Conservation (phyloP, 2,888 invertebrate genomes). For the Dilophus febrilis region DNA sequence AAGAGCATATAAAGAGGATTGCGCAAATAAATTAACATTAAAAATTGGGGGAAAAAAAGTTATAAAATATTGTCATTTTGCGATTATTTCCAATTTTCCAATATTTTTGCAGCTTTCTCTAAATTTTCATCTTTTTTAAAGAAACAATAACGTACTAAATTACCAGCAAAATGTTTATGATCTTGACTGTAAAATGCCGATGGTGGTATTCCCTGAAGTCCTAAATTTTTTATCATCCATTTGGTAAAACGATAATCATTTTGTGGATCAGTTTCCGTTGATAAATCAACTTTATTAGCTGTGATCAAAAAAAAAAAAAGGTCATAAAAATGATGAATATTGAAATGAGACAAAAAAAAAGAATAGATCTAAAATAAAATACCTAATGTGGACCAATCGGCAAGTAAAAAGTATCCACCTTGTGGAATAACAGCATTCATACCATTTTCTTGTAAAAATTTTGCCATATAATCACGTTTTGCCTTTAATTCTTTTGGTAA, state of each 20-base stretch:
- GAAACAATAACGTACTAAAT: slow-evolving; percentile 84
- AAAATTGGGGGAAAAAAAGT: no score
- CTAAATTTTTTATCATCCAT: slow-evolving; percentile 87
- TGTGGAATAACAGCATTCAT: slow-evolving; percentile 87
- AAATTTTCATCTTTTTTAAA: slow-evolving; percentile 75
- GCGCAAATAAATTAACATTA: no score
- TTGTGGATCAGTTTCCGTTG: slow-evolving; percentile 49
- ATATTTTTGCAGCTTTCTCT: slow-evolving; percentile 42
- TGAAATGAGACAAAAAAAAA: no score
- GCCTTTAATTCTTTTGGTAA: slow-evolving; percentile 54
- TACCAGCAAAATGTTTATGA: slow-evolving; percentile 67
- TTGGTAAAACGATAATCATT: slow-evolving; percentile 87
- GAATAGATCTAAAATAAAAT: no score
- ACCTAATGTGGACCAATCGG: slow-evolving; percentile 73
- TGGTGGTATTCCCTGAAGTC: slow-evolving; percentile 85
- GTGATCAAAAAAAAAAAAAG: slow-evolving; percentile 8
- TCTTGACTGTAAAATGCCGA: slow-evolving; percentile 76
- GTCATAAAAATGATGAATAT: no score
- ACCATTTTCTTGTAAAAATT: slow-evolving; percentile 57
- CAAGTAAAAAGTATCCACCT: slow-evolving; percentile 94
- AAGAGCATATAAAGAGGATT: no score
- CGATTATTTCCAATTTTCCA: slow-evolving; percentile 37
- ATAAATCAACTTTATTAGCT: slow-evolving; percentile 50
- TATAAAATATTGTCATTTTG: neutral
- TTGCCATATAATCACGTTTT: slow-evolving; percentile 66